A percentile compares a stretch with the other conserved stretches of the same genome.
Conservation (phyloP, 2,888 invertebrate species). For the Nomada ferruginata region DNA sequence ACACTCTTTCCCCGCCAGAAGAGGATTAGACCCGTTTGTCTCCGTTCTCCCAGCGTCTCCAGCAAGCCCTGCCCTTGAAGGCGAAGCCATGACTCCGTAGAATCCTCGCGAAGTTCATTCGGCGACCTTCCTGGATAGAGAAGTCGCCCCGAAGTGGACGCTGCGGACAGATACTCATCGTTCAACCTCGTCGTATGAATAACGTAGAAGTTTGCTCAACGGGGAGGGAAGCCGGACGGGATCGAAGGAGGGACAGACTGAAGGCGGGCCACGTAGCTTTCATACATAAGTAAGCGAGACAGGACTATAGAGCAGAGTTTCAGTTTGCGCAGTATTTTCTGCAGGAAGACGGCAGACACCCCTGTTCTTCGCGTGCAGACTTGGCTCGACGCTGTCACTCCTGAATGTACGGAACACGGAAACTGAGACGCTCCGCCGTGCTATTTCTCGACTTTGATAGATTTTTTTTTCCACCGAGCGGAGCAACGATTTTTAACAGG, state of each 20-base stretch:
- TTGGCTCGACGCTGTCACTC: constrained; percentile 42
- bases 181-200: constrained; percentile 77
- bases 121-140: constrained; percentile 39
- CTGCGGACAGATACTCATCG: constrained; percentile 75
- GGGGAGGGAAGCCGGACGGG: constrained; percentile 35
- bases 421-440: too few species aligned
- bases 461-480: not conserved
- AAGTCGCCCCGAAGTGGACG: constrained; percentile 50
- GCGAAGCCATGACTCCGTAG: not conserved
- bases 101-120: constrained; percentile 38
- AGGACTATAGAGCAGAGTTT: constrained; percentile 64
- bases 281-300: constrained; percentile 77
- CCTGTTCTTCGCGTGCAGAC: constrained; percentile 30
- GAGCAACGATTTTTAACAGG: not conserved
- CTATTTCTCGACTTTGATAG: too few species aligned
- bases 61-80: not conserved
- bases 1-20: not conserved
- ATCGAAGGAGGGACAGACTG: constrained; percentile 43
- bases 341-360: constrained; percentile 57
- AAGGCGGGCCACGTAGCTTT: constrained; percentile 64
- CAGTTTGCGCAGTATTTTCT: constrained; percentile 73
- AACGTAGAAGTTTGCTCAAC: constrained; percentile 74
- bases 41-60: not conserved
- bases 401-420: constrained; percentile 38
- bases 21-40: constrained; percentile 4